phyloP scores from a whole-genome alignment of 1,140 invertebrate species.

The Myzus persicae region DNA sequence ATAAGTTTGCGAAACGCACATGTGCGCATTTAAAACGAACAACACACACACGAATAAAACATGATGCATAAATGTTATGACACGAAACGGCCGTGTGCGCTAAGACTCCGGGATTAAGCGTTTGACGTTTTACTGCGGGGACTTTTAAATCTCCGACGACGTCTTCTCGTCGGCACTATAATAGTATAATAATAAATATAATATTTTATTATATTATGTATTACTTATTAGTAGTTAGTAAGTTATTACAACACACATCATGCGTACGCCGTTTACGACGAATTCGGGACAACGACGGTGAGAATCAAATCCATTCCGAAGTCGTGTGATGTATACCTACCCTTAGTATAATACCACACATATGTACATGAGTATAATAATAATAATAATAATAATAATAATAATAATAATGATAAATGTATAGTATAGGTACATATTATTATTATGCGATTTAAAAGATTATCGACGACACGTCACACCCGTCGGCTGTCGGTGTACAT shows the following conservation, averaged over 20 bases:
- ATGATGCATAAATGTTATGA: not conserved
- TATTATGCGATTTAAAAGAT: not conserved
- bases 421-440: too few species aligned
- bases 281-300: not conserved
- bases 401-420: not conserved
- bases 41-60: not conserved
- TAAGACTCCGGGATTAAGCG: not conserved
- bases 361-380: too few species aligned
- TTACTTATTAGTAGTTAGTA: too few species aligned
- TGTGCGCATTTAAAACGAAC: not conserved
- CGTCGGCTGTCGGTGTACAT: not conserved
- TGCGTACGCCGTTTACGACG: not conserved
- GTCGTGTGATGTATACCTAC: not conserved
- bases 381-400: too few species aligned
- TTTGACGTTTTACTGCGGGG: slow-evolving; percentile 4
- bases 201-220: not conserved
- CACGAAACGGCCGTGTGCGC: not conserved
- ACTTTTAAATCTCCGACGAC: not conserved
- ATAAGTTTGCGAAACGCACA: not conserved
- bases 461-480: not conserved
- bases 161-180: not conserved
- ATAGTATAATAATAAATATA: not conserved
- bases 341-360: not conserved
- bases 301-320: not conserved
- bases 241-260: not conserved